Conservation (phyloP, 1,140 invertebrate species). For the Littorina saxatilis region DNA sequence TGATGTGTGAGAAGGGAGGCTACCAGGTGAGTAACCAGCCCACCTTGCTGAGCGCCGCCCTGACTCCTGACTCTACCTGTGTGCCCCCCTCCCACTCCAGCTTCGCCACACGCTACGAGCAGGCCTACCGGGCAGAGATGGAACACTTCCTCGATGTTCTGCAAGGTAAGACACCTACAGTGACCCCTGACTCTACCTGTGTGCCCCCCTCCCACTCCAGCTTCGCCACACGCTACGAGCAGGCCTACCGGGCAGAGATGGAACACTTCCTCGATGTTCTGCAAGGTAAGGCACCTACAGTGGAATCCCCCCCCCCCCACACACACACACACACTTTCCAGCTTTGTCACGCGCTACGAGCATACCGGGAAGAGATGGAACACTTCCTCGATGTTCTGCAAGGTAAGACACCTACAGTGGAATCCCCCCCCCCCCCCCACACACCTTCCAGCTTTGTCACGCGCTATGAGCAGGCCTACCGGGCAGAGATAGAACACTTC, state of each 20-base stretch:
- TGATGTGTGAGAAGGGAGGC: constrained; percentile 62
- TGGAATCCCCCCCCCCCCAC: too few species aligned
- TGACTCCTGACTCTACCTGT: not conserved
- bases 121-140: constrained; percentile 80
- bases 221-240: constrained; percentile 80
- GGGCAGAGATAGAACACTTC: too few species aligned
- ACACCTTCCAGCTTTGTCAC: too few species aligned
- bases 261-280: constrained; percentile 83
- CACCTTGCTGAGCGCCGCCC: not conserved
- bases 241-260: constrained; percentile 80
- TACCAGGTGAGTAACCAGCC: constrained; percentile 54
- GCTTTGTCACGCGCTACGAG: too few species aligned
- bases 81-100: constrained; percentile 38
- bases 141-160: constrained; percentile 83
- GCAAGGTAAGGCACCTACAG: too few species aligned
- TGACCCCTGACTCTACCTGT: not conserved
- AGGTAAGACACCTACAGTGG: too few species aligned
- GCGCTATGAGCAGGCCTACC: too few species aligned
- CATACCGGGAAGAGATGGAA: too few species aligned
- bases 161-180: constrained; percentile 72
- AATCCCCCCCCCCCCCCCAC: too few species aligned
- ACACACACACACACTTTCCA: too few species aligned
- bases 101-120: constrained; percentile 80
- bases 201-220: constrained; percentile 38
- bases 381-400: too few species aligned